Base-by-base conservation (phyloP, 2,797 vertebrate species). In the Centroberyx gerrardi region DNA sequence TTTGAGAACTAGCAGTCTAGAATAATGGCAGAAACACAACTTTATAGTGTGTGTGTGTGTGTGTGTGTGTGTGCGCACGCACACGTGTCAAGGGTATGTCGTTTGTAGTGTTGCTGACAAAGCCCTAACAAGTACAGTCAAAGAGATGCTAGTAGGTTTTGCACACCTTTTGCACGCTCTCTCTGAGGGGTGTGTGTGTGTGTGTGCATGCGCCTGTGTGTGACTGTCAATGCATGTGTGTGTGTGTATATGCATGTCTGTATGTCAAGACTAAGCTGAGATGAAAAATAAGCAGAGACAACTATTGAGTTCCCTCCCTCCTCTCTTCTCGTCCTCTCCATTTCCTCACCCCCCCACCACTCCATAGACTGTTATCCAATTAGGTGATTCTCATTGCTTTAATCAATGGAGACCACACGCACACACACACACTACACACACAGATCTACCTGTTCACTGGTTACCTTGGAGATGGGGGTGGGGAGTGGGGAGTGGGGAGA, bases 251-350 rank as follows among this genome's bases (percentile, higher is more conserved):
- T 2, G 2, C 3, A 9, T 13, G 40, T 27, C 49, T 49, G 42
- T 53, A 42, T 85, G 81, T 87, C 78, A 76, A 78, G 68, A 64
- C 48, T 68, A 86, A 83, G 17, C 59, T 46, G 53, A 72, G 60
- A 83, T 85, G 76, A 88, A 87, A 92, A 91, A 89, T 81, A 90
- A 89, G 65, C 22, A 42, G 55, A 85, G 85, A 87, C 80, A 87
- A 81, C 79, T 83, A 91, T 88, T 44, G 81, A 90, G 60, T 75
- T 75, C 76, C 59, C 62, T 61, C 53, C 81, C 70, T 73, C 31
- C 62, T 70, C 79, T 81, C 69, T 63, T 72, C 38, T 52, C 74
- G 65, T 63, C 63, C 56, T 69, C 68, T 74, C 67, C 62, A 33
- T 76, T 55, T 68, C 53, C 70, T 68, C 40, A 8, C 61, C 62